Conservation (phyloP, 2,888 invertebrate species). For the Drosophila percnosoma region DNA sequence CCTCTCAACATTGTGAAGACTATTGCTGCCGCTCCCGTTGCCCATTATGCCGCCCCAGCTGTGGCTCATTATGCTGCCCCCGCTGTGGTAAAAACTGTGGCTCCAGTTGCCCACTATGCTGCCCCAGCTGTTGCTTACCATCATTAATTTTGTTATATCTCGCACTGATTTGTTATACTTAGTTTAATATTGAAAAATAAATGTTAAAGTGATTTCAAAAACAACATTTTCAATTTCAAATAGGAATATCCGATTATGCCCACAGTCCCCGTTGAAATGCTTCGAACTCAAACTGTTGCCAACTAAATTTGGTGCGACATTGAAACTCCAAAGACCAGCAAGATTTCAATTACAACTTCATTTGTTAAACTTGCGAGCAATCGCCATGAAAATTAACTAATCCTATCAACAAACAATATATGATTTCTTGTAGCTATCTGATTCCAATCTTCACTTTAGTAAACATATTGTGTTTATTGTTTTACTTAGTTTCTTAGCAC, state of each 20-base stretch:
- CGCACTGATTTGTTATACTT: constrained; percentile 33
- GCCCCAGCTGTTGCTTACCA: constrained; percentile 56
- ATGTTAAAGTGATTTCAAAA: constrained; percentile 34
- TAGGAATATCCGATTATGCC: constrained; percentile 50
- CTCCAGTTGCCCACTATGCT: constrained; percentile 37
- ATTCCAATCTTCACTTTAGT: constrained; percentile 1
- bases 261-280: constrained; percentile 35
- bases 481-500: not conserved
- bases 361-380: constrained; percentile 58
- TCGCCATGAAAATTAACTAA: constrained; percentile 53
- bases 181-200: constrained; percentile 38
- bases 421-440: constrained; percentile 14
- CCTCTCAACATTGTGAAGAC: constrained; percentile 58
- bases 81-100: constrained; percentile 32
- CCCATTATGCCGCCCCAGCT: constrained; percentile 44
- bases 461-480: constrained; percentile 2
- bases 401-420: constrained; percentile 57
- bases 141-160: constrained; percentile 29
- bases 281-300: constrained; percentile 36
- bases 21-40: constrained; percentile 48
- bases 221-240: constrained; percentile 8
- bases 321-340: constrained; percentile 68
- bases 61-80: constrained; percentile 43
- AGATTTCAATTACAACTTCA: constrained; percentile 57
- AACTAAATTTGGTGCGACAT: constrained; percentile 69